Percentiles rank a stretch among this genome's conserved stretches.
Conservation (phyloP, 2,797 vertebrate species). For the Allobates femoralis region DNA sequence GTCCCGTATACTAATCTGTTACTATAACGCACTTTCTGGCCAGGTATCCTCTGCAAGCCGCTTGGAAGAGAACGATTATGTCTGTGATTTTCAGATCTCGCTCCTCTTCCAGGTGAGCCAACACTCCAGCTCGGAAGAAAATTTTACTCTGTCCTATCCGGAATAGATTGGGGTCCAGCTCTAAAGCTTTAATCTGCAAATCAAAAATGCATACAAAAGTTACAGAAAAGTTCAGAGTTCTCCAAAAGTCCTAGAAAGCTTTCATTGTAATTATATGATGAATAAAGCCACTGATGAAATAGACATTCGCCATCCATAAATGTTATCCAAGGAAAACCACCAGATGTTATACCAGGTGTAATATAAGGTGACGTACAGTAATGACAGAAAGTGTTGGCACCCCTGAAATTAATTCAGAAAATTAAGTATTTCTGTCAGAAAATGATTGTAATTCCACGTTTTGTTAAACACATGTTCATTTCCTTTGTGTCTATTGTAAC, state of each 20-base stretch:
- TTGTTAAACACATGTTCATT: too few relatives aligned
- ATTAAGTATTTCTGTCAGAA: too few relatives aligned
- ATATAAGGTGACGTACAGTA: too few relatives aligned
- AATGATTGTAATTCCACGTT: too few relatives aligned
- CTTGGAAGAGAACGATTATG: slow-evolving; percentile 92
- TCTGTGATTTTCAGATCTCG: slow-evolving; percentile 92
- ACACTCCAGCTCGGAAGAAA: slow-evolving; percentile 90
- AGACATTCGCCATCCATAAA: too few relatives aligned
- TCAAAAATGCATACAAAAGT: neutral
- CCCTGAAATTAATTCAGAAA: too few relatives aligned
- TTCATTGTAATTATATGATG: neutral
- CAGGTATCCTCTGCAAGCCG: slow-evolving; percentile 84
- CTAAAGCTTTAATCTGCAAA: slow-evolving; percentile 85
- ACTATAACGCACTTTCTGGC: slow-evolving; percentile 80
- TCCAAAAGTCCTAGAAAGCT: neutral
- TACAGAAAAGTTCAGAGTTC: neutral
- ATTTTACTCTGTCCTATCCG: slow-evolving; percentile 93
- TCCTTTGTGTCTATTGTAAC: too few relatives aligned
- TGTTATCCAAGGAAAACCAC: too few relatives aligned
- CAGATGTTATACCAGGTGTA: too few relatives aligned
- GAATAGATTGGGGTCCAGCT: slow-evolving; percentile 88
- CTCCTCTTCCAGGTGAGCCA: slow-evolving; percentile 90
- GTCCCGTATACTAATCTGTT: neutral
- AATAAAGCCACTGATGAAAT: too few relatives aligned
- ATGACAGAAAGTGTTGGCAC: too few relatives aligned